These are phyloP conservation scores for Cryptocephalus moraei DNA, from an alignment of 2,888 invertebrate genomes.

Conservation along the genomic window DNA sequence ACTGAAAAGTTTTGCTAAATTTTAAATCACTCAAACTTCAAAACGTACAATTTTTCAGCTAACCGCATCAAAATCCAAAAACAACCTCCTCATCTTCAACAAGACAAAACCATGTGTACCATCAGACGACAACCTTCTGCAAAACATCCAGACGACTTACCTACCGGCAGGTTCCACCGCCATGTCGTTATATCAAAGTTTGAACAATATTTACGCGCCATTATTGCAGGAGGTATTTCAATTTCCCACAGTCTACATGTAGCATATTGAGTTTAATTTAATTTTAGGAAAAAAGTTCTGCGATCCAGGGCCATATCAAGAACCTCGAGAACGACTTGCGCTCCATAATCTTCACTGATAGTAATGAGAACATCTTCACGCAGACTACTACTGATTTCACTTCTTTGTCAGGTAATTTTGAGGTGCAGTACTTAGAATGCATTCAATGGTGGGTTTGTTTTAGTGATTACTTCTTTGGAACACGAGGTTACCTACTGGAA, in stretches of 20 bases:
- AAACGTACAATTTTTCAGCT: too few species aligned
- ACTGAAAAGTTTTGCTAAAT: too few species aligned
- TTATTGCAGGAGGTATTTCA: constrained; percentile 6
- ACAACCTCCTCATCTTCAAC: constrained; percentile 44
- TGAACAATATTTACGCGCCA: constrained; percentile 50
- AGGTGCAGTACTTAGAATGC: too few species aligned
- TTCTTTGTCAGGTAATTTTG: too few species aligned
- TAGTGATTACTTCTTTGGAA: constrained; percentile 54
- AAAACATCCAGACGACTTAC: constrained; percentile 48
- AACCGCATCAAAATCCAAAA: too few species aligned
- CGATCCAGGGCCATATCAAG: constrained; percentile 29
- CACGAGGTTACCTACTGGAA: constrained; percentile 69
- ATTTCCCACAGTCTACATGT: too few species aligned
- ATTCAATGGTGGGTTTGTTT: constrained; percentile 2
- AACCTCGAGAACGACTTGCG: constrained; percentile 33
- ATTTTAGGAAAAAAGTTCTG: constrained; percentile 21
- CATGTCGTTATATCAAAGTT: constrained; percentile 47
- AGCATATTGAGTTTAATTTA: constrained; percentile 1
- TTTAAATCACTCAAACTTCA: too few species aligned
- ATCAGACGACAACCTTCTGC: constrained; percentile 47
- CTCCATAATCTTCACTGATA: constrained; percentile 23
- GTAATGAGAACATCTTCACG: background rate
- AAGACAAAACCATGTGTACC: constrained; percentile 49
- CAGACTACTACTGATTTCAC: background rate
- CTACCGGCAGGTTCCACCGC: constrained; percentile 47